Evolutionary conservation across 2,797 vertebrate species (phyloP), one percentile per base, ranked within the genome.

Genomic region (Propithecus deckenii): DNA sequence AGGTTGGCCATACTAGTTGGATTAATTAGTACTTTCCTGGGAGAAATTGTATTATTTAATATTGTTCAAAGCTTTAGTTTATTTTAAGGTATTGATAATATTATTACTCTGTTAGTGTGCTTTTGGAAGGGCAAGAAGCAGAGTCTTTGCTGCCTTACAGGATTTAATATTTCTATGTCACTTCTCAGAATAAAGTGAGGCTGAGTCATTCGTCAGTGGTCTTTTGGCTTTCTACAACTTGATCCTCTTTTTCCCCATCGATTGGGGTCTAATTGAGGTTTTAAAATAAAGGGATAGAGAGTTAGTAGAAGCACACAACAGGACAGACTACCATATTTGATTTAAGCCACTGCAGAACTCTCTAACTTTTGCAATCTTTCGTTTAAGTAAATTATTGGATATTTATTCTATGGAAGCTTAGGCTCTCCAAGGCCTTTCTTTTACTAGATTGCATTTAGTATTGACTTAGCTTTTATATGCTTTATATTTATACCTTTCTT

Each of bases 401-500:
- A 4, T 65, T 74, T 48, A 74, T 14, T 57, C 3, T 50, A 1
- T 50, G 41, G 52, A 96, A 32, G 7, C 35, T 43, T 41, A 52
- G 43, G 15, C 17, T 88, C 1, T n/a, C 41, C 67, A 59, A 95
- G 65, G 14, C 7, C 35, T 48, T 86, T 86, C 61, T 38, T 89
- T 87, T 76, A 59, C 48, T 83, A 23, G n/a, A 83, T 87, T 88
- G 61, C 61, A 89, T 81, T 87, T 35, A 86, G 20, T 72, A 23
- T 71, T 84, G 85, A 79, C 87, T 94, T 43, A 91, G 23, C 48
- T 30, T 93, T 67, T 30, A 46, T 59, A 12, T 63, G 30, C 79
- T 96, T 96, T 85, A 43, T 50, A 80, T 95, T 86, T 78, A 75
- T 67, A 22, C 23, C 74, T 86, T 81, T 75, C 59, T 69, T 65